Evolutionary conservation across 2,888 invertebrate species (phyloP), one percentile per base, ranked within the genome.

Genomic region (Frankliniella intonsa): DNA sequence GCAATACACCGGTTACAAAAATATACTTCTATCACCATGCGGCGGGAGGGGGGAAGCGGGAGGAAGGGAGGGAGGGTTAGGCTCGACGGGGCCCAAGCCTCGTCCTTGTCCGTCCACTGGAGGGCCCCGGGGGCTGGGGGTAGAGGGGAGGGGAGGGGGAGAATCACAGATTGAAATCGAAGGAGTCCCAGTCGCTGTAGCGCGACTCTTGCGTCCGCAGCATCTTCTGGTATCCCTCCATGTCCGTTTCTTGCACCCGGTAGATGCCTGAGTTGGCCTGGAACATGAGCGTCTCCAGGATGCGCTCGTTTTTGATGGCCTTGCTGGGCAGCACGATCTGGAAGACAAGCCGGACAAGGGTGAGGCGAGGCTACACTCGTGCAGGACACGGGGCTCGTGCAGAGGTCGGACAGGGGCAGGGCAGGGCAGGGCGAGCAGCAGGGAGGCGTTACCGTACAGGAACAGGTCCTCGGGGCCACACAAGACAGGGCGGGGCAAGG

Each of bases 201-300:
- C 94, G 91, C 83, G 96, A 96, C 89, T 96, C 96, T 88, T 96
- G 96, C 88, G 95, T 95, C 88, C 95, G 94, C 86, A 96, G 90
- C 86, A 94, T 92, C 88, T 94, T 94, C 86, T 95, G 94, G 88
- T 95, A 97, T 85, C 95, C 96, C 88, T 95, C 94, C 86, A 97
- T 89, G 87, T 94, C 94, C 85, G 93, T 93, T 88, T 96, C 96
- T 87, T 96, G 95, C 87, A 97, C 95, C 83, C 96, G 91, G 89
- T 96, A 97, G 91, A 96, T 96, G 80, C 97, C 97, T 3, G 95
- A 93, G 88, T 96, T 96, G 81, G 97, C 97, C 89, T 97, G 97
- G 88, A 94, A 94, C 94, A 96, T 96, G 81, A 97, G 90, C 9
- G 97, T 97, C 88, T 97, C 96, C 86, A 97, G 90, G 85, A 97